Base-by-base conservation (phyloP, 2,113 vertebrate species). In the Hydrochoerus hydrochaeris region DNA sequence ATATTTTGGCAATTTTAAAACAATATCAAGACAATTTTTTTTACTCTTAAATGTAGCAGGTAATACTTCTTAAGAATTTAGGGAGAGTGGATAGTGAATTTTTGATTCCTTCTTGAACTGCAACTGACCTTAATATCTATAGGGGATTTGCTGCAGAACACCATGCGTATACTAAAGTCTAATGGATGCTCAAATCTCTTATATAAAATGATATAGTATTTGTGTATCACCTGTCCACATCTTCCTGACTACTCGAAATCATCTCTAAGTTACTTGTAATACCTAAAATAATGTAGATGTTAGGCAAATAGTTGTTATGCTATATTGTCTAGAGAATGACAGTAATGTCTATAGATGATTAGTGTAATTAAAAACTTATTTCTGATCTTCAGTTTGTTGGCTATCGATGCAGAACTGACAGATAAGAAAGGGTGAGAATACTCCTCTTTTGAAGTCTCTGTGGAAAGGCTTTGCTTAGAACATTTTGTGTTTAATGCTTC, bases 1-100 rank as follows among this genome's bases (percentile, higher is more conserved):
- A 78, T 67, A 13, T 88, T 30, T 41, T 78, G 78, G 41, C 5
- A 88, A 71, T 96, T 90, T 96, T 94, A 87, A 95, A 67, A 44
- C 60, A 85, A 44, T 41, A 86, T 60, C 12, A n/a, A 94, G 67
- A 60, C 17, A 93, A 54, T 32, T 85, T 28, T 89, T 87, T 89
- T 85, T 14, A 88, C 58, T 4, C 54, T 86, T 86, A 46, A 52
- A 30, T 11, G 14, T 71, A 77, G 28, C 32, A 65, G 78, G 80
- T 26, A 58, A 88, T 3, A 1, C 32, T 91, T 69, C 3, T 49
- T 57, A 58, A 92, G 58, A 58, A 71, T 95, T 38, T 94, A 44
- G 12, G 46, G 67, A 90, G 60, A 65, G 67, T 82, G 32, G 35
- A 28, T 12, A 63, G 57, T 17, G 20, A 95, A 87, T 11, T 97